Percentiles rank a stretch among this genome's conserved stretches.
These are phyloP conservation scores for Oriolus oriolus DNA, from an alignment of 2,113 vertebrate species.

Conservation along the genomic window DNA sequence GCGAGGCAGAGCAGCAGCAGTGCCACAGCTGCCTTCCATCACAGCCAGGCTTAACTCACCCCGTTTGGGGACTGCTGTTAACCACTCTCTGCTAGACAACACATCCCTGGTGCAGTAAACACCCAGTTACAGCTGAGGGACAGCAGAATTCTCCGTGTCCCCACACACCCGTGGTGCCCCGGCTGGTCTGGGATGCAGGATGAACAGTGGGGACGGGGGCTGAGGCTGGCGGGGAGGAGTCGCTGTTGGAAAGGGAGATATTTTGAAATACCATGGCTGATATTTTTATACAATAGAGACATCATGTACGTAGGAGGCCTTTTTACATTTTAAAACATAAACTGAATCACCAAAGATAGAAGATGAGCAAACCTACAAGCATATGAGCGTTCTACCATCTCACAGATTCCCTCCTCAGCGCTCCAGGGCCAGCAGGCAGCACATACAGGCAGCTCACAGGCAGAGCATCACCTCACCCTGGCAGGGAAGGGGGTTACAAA, in stretches of 20 bases:
- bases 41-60: background rate
- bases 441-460: background rate
- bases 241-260: background rate
- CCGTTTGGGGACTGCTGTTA: background rate
- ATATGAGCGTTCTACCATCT: background rate
- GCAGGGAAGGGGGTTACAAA: background rate
- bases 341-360: constrained; percentile 34
- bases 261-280: constrained; percentile 17
- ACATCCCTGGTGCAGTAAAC: background rate
- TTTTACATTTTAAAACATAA: constrained; percentile 48
- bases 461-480: background rate
- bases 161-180: background rate
- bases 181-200: background rate
- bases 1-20: background rate
- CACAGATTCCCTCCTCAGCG: background rate
- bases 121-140: background rate
- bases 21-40: constrained; percentile 44
- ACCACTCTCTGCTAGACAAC: constrained; percentile 1
- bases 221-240: background rate
- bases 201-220: background rate
- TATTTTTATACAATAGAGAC: constrained; percentile 62
- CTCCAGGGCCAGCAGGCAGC: background rate
- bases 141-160: background rate
- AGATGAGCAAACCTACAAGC: constrained; percentile 27
- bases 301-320: constrained; percentile 54